Evolutionary conservation across 2,888 invertebrate species (phyloP).

Genomic region (Alloscopus bannaensis): DNA sequence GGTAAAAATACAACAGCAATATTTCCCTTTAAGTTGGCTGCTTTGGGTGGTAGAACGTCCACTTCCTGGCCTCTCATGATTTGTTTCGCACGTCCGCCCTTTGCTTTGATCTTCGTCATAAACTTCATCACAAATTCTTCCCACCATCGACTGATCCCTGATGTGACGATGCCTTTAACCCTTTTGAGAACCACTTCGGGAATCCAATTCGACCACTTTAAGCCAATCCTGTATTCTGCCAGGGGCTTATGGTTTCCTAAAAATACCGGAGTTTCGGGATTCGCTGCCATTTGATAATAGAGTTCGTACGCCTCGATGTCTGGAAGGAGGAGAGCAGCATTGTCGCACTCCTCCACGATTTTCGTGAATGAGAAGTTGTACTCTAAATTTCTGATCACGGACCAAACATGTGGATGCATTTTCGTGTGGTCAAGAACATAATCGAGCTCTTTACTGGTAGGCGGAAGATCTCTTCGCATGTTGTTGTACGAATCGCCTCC

Average conservation of each 20-base stretch:
- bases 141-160: background rate
- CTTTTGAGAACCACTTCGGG: background rate
- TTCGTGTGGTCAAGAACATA: too few species aligned
- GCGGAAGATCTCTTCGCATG: too few species aligned
- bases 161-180: background rate
- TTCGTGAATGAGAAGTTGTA: too few species aligned
- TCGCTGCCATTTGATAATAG: background rate
- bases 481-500: too few species aligned
- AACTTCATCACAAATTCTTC: background rate
- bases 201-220: background rate
- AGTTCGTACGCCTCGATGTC: background rate
- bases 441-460: too few species aligned
- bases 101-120: background rate
- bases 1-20: slow-evolving; percentile 3
- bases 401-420: too few species aligned
- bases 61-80: too few species aligned
- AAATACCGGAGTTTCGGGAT: background rate
- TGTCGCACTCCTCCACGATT: too few species aligned
- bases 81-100: too few species aligned
- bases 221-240: background rate
- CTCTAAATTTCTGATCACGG: too few species aligned
- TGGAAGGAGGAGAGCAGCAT: background rate
- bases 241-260: background rate
- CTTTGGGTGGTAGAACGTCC: background rate
- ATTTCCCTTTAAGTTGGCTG: background rate